A percentile compares a stretch with the other conserved stretches of the same genome.
Evolutionary conservation across 2,797 vertebrate species (phyloP).

Genomic region (Loris lydekkerianus): DNA sequence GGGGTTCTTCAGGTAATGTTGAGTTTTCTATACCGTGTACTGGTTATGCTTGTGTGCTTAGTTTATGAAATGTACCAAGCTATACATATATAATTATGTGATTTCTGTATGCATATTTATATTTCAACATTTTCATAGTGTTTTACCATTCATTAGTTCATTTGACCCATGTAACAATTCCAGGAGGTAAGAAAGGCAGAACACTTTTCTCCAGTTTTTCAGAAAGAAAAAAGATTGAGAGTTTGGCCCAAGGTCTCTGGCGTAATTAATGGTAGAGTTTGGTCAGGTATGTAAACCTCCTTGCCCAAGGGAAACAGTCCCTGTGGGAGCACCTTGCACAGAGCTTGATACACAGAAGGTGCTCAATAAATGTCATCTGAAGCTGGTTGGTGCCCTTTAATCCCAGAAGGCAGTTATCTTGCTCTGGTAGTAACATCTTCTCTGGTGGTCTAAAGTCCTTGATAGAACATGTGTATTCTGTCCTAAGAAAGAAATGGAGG

Average conservation of each 20-base stretch:
- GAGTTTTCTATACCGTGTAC: neutral
- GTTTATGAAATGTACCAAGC: neutral
- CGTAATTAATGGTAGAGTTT: neutral
- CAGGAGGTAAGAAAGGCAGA: neutral
- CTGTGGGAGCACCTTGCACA: neutral
- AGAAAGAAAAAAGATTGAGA: constrained; percentile 44
- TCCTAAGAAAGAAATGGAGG: constrained; percentile 46
- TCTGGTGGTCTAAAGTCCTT: neutral
- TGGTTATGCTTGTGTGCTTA: neutral
- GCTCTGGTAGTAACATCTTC: neutral
- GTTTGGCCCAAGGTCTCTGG: neutral
- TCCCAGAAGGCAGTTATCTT: neutral
- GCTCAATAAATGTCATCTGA: neutral
- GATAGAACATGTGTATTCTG: neutral
- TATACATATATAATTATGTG: neutral
- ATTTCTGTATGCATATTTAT: neutral
- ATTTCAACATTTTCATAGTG: constrained; percentile 23
- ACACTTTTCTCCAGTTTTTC: constrained; percentile 20
- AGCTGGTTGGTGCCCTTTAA: neutral
- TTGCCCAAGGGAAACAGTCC: neutral
- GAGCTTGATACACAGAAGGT: neutral
- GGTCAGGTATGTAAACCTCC: neutral
- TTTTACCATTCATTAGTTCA: constrained; percentile 17
- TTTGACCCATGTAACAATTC: constrained; percentile 5
- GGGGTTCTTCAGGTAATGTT: neutral